Conservation (phyloP, 2,113 vertebrate species). For the Promerops cafer region DNA sequence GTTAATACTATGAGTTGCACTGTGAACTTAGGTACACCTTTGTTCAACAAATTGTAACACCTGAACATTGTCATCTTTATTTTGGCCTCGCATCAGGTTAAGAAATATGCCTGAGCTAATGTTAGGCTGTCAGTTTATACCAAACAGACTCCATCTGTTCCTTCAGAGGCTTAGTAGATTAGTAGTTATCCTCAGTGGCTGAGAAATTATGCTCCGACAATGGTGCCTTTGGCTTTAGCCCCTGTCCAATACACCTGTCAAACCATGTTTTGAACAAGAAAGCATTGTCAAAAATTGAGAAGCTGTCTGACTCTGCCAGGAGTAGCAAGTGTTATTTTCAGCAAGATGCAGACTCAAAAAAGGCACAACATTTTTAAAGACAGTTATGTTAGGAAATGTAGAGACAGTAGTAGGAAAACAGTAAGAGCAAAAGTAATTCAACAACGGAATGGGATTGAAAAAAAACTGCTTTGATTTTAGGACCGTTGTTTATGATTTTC, state of each 20-base stretch:
- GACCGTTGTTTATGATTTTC: neutral
- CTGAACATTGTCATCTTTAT: neutral
- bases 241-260: neutral
- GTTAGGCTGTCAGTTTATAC: neutral
- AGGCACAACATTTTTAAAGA: neutral
- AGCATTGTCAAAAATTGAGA: neutral
- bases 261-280: neutral
- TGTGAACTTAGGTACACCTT: neutral
- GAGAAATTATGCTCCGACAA: neutral
- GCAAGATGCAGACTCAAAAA: neutral
- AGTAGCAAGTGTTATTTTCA: neutral
- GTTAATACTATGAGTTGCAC: neutral
- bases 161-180: neutral
- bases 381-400: neutral
- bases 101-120: neutral
- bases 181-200: neutral
- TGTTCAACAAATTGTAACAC: neutral
- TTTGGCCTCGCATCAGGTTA: neutral
- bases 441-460: neutral
- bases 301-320: neutral
- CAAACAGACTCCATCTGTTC: neutral
- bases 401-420: neutral
- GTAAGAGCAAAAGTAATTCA: neutral
- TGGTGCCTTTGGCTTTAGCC: neutral
- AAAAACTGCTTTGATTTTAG: neutral